These are phyloP conservation scores for Cheilosia impressa DNA, from an alignment of 2,888 invertebrate species.

Conservation along the genomic window DNA sequence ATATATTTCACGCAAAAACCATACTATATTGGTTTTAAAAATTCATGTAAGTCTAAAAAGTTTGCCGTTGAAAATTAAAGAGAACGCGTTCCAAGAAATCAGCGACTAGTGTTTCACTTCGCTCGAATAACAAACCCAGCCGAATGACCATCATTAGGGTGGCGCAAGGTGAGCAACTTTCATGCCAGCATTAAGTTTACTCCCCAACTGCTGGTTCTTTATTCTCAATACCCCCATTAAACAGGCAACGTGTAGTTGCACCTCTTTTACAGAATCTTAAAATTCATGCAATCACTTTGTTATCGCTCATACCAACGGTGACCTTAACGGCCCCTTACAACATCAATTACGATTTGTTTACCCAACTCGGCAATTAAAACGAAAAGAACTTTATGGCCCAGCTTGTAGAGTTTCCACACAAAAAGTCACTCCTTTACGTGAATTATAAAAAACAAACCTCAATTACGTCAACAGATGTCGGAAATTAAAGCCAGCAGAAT, in stretches of 20 bases:
- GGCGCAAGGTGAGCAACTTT: too few relatives aligned
- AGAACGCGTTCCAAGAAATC: too few relatives aligned
- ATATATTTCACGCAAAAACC: too few relatives aligned
- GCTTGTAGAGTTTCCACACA: neutral
- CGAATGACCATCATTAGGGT: too few relatives aligned
- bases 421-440: neutral
- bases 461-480: conserved; percentile 43
- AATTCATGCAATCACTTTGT: neutral
- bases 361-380: conserved; percentile 1
- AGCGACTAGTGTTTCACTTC: too few relatives aligned
- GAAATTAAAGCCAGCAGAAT: conserved; percentile 9
- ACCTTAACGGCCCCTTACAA: neutral
- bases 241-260: neutral
- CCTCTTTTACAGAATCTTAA: neutral
- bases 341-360: conserved; percentile 8
- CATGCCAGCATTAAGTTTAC: too few relatives aligned
- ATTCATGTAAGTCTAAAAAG: too few relatives aligned
- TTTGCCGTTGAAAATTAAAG: too few relatives aligned
- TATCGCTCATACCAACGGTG: neutral
- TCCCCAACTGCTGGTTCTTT: too few relatives aligned
- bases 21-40: too few relatives aligned
- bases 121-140: too few relatives aligned
- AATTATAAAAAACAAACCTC: conserved; percentile 25
- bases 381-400: conserved; percentile 4
- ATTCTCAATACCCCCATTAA: neutral